A percentile compares a stretch with the other conserved stretches of the same genome.
Conservation (phyloP, 2,113 vertebrate species). For the Ameiurus melas region DNA sequence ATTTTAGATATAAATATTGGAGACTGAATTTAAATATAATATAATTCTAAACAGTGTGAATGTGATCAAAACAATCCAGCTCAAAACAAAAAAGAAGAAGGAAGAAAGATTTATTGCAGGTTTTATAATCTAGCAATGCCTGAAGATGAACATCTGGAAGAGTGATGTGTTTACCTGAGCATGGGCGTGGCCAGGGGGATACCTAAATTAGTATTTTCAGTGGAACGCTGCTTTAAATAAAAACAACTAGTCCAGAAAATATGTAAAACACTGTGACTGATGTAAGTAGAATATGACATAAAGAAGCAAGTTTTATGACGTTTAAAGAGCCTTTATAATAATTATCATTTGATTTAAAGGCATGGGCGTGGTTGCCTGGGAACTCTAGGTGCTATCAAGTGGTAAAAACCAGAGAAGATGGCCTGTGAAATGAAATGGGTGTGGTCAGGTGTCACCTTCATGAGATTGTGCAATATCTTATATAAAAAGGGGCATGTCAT, state of each 20-base stretch:
- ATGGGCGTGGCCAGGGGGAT: not conserved
- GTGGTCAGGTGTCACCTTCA: not conserved
- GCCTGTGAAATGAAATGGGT: not conserved
- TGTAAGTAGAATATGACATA: not conserved
- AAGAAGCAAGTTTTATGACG: not conserved
- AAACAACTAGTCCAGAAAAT: not conserved
- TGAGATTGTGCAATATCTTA: not conserved
- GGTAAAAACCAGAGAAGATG: not conserved
- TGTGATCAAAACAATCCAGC: not conserved
- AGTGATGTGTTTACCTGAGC: not conserved
- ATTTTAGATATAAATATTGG: not conserved
- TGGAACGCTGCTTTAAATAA: not conserved
- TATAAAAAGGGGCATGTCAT: slow-evolving; percentile 43
- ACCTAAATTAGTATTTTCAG: not conserved
- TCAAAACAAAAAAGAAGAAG: not conserved
- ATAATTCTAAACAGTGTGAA: not conserved
- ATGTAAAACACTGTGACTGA: not conserved
- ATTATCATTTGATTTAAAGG: not conserved
- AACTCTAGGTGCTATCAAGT: not conserved
- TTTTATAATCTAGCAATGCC: not conserved
- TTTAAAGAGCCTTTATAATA: not conserved
- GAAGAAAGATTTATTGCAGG: not conserved
- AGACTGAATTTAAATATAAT: not conserved
- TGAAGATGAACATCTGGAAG: not conserved
- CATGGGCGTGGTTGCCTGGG: not conserved